These are phyloP conservation scores for Drosophila orena DNA, from an alignment of 1,140 invertebrate genomes.

Conservation along the genomic window DNA sequence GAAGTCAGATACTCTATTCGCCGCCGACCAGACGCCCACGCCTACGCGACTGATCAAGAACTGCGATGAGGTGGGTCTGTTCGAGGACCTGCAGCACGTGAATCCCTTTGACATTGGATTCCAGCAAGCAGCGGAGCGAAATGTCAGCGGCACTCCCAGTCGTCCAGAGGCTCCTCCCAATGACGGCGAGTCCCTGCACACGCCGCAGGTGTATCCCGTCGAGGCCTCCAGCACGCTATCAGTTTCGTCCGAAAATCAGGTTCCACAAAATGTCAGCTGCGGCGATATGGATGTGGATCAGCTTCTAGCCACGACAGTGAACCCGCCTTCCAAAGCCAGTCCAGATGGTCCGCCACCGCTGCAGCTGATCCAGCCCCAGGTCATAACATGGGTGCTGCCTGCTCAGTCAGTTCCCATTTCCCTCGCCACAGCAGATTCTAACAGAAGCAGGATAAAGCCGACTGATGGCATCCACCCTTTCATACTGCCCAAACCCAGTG, in stretches of 20 bases:
- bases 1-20: conserved; percentile 86
- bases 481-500: conserved; percentile 72
- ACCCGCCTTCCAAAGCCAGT: not conserved
- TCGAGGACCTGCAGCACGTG: conserved; percentile 92
- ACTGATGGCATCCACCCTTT: conserved; percentile 57
- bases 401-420: conserved; percentile 31
- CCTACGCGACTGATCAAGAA: conserved; percentile 93
- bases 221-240: conserved; percentile 25
- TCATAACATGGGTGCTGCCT: conserved; percentile 69
- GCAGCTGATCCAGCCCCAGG: conserved; percentile 76
- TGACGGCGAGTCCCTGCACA: conserved; percentile 86
- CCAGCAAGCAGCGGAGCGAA: conserved; percentile 88
- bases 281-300: conserved; percentile 67
- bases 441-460: conserved; percentile 21
- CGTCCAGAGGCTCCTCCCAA: conserved; percentile 36
- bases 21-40: conserved; percentile 93
- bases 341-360: conserved; percentile 49
- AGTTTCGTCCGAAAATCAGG: not conserved
- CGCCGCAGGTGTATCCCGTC: conserved; percentile 86
- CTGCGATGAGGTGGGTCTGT: conserved; percentile 94
- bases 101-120: conserved; percentile 96
- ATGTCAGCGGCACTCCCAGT: conserved; percentile 55
- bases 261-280: conserved; percentile 23
- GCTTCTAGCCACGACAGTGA: conserved; percentile 29
- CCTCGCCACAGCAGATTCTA: not conserved